Base-by-base conservation (phyloP, 1,140 invertebrate genomes). In the Lamellibrachia luymesi region DNA sequence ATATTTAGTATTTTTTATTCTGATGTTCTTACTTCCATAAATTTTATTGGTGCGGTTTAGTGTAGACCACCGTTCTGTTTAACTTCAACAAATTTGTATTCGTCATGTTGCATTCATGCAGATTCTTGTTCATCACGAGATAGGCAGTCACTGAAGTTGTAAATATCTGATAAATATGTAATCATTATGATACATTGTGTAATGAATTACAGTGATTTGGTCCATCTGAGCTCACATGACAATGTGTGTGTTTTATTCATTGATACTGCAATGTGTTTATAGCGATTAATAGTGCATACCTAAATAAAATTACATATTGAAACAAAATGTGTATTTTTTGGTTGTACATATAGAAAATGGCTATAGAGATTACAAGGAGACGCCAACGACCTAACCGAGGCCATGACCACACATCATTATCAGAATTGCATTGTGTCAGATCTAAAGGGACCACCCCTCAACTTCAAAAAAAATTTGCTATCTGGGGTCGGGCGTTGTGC, bases 281-380 rank as follows among this genome's bases (percentile, higher is more conserved):
- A 80, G 64, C 25, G 64, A 80, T 80, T 80, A 80, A 80, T 80
- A 17, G 25, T 80, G 64, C 25, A 22, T 80, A 80, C 17, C 64
- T 80, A 80, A 80, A 80, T 80, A 80, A 80, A 80, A 80, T 80
- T 80, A 80, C 64, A 80, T 80, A 80, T 80, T 80, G 64, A 80
- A 80, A 80, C 25, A 80, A 80, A 80, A 38, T 38, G 38, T 80
- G 25, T 80, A 80, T 22, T 80, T 80, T 80, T 10, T 80, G 64
- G 64, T 80, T 17, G 38, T 38, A 38, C 38, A 38, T 38, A 38
- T 38, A 38, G 38, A 38, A 38, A 38, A 38, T 38, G 38, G 38
- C 1, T 38, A 38, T 0, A 38, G 38, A 38, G 38, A 38, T 38
- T 38, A 38, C 38, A 38, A 38, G 38, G 38, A 38, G 1, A 38